Base-by-base conservation (phyloP, 1,140 invertebrate genomes). In the Papilio glaucus region DNA sequence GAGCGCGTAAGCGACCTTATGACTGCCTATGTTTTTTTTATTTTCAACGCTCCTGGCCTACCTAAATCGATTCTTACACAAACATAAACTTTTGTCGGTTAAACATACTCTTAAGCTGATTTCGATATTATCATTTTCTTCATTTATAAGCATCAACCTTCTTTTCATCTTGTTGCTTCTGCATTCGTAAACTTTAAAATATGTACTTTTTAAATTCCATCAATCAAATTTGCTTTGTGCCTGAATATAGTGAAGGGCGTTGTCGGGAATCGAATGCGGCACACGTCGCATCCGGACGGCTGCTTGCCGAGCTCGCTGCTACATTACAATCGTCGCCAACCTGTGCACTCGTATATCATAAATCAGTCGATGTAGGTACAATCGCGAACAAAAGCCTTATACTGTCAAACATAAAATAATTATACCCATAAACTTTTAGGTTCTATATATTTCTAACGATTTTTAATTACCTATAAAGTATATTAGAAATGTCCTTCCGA, bases 241-340 rank as follows among this genome's bases (percentile, higher is more conserved):
- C n/a, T n/a, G n/a, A n/a, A n/a, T 18, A 8, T 53, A 9, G 49
- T 45, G 3, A 4, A n/a, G 41, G 37, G 29, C 41, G 10, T 67
- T 33, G 41, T 24, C 38, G 45, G 37, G 57, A 39, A 67, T 68
- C 65, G 63, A 62, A 42, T 29, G 24, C 72, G 12, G 38, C 26
- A 71, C 42, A 24, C 68, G 72, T 70, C 71, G 70, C 73, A 68
- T 72, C 57, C 65, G 73, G 67, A 76, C 73, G 78, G 75, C 75
- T 76, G 72, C 72, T 78, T 77, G 77, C 77, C 81, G 71, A 45
- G 69, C 53, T 73, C 63, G 82, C 78, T 84, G 85, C 87, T 85
- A 85, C 87, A 87, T 89, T 84, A 87, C 87, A 87, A 89, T 89
- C 81, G 87, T 86, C 82, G 82, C 77, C 84, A 85, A 84, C 83